Conservation (phyloP, 2,113 vertebrate species). For the Corythornis vintsioides region DNA sequence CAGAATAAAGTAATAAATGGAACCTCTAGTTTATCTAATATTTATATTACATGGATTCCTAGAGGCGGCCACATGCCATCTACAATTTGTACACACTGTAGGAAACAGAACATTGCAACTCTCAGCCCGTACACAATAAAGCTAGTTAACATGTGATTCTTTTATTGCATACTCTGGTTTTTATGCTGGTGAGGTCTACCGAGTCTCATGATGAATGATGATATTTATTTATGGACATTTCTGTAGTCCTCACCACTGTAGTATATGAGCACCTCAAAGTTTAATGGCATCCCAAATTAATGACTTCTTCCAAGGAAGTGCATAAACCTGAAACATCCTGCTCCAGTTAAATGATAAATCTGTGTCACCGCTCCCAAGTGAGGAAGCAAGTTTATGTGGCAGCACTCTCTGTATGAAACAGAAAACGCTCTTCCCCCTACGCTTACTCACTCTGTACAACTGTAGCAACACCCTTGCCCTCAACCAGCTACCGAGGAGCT, state of each 20-base stretch:
- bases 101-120: neutral
- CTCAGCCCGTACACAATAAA: slow-evolving; percentile 10
- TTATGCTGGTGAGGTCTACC: slow-evolving; percentile 15
- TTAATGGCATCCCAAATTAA: slow-evolving; percentile 47
- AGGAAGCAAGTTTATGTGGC: neutral
- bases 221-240: slow-evolving; percentile 46
- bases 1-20: slow-evolving; percentile 1
- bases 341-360: slow-evolving; percentile 3
- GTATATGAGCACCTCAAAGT: slow-evolving; percentile 27
- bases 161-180: slow-evolving; percentile 2
- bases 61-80: neutral
- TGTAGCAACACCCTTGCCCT: rapidly evolving
- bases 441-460: rapidly evolving
- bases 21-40: slow-evolving; percentile 18
- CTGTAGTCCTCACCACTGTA: neutral
- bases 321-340: slow-evolving; percentile 13
- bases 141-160: neutral
- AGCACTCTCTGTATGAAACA: rapidly evolving
- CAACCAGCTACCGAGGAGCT: rapidly evolving
- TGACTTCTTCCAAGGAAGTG: neutral
- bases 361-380: neutral
- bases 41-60: slow-evolving; percentile 34
- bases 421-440: neutral
- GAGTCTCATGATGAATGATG: neutral
- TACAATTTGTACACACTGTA: neutral